Percentiles rank a stretch among this genome's conserved stretches.
Evolutionary conservation across 2,113 vertebrate genomes (phyloP).

Genomic region (Otis tarda): DNA sequence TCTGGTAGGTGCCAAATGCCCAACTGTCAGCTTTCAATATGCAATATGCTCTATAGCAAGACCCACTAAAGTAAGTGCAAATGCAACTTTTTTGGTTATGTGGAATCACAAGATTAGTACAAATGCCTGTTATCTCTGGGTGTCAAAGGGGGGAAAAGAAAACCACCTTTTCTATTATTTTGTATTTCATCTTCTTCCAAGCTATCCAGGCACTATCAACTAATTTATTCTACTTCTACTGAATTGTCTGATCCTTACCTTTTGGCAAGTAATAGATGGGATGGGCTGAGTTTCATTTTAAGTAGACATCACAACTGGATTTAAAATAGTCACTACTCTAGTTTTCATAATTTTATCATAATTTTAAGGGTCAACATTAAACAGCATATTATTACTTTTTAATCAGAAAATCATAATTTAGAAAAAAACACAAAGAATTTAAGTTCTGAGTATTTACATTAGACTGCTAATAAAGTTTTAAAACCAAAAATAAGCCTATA

Average conservation of each 20-base stretch:
- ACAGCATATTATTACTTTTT: conserved; percentile 19
- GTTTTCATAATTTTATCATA: background rate
- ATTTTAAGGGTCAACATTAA: conserved; percentile 21
- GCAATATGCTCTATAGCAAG: background rate
- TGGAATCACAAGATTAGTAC: background rate
- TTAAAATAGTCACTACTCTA: conserved; percentile 22
- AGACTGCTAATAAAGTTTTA: conserved; percentile 11
- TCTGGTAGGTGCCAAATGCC: background rate
- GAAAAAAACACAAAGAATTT: background rate
- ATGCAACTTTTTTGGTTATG: background rate
- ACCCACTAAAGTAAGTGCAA: background rate
- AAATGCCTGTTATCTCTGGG: background rate
- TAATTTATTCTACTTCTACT: conserved; percentile 2
- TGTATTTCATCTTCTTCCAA: background rate
- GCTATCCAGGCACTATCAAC: background rate
- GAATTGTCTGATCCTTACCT: conserved; percentile 5
- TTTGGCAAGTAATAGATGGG: conserved; percentile 17
- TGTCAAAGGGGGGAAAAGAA: background rate
- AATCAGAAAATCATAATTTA: conserved; percentile 55
- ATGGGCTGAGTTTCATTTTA: conserved; percentile 39
- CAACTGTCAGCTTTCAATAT: background rate
- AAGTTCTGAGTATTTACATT: conserved; percentile 27
- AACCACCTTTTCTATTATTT: background rate
- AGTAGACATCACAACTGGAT: background rate
- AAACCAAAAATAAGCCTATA: background rate